These are phyloP conservation scores for Mactromeris polynyma DNA, from an alignment of 2,888 invertebrate species.

Conservation along the genomic window DNA sequence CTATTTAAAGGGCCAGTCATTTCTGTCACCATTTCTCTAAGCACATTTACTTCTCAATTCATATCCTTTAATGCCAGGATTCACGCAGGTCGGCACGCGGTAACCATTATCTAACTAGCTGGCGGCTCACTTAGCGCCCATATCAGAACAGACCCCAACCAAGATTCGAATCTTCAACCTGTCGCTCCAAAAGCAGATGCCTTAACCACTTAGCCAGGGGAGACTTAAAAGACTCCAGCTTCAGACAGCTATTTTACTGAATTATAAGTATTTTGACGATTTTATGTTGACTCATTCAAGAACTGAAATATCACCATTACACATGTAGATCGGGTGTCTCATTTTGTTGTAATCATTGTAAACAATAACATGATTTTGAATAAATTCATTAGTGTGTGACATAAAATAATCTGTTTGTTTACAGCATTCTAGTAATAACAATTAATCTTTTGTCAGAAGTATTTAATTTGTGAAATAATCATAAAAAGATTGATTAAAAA, in stretches of 20 bases:
- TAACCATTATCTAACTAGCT: too few relatives aligned
- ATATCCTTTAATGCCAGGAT: too few relatives aligned
- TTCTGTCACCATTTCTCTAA: too few relatives aligned
- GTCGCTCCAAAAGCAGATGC: too few relatives aligned
- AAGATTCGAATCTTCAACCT: too few relatives aligned
- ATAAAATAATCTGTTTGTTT: not conserved
- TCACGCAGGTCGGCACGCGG: too few relatives aligned
- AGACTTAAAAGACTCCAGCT: too few relatives aligned
- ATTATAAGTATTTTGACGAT: not conserved
- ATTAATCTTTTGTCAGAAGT: not conserved
- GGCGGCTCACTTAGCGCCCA: too few relatives aligned
- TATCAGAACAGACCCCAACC: too few relatives aligned
- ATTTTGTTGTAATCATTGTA: not conserved
- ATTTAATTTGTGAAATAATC: not conserved
- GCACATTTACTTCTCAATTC: too few relatives aligned
- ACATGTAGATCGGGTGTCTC: not conserved
- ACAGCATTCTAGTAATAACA: not conserved
- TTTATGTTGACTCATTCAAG: not conserved
- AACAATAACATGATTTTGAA: constrained; percentile 10
- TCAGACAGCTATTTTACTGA: not conserved
- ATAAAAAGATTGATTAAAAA: not conserved
- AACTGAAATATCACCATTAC: not conserved
- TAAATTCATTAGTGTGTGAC: not conserved
- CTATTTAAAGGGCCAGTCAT: too few relatives aligned
- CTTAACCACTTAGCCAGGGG: too few relatives aligned